These are phyloP conservation scores for Corythucha ciliata DNA, from an alignment of 2,888 invertebrate genomes.

Conservation along the genomic window DNA sequence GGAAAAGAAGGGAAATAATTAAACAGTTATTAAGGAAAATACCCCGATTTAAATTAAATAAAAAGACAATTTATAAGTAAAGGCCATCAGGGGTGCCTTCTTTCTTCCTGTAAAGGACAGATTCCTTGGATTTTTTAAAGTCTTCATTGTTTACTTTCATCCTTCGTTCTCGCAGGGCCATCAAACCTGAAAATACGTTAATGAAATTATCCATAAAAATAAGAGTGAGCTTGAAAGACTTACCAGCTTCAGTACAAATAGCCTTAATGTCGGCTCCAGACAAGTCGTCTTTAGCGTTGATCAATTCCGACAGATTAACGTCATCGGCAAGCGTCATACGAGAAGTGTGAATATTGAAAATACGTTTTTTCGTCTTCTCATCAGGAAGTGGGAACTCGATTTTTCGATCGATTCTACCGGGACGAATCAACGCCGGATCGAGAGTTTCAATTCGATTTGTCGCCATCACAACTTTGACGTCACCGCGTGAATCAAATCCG, in stretches of 20 bases:
- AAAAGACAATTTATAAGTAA: conserved; percentile 63
- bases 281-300: conserved; percentile 98
- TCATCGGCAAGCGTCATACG: conserved; percentile 96
- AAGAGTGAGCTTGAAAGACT: background rate
- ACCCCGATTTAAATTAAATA: conserved; percentile 23
- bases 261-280: conserved; percentile 97
- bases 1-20: too few species aligned
- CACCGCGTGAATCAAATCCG: conserved; percentile 93
- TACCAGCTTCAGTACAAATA: conserved; percentile 97
- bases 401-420: conserved; percentile 97
- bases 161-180: conserved; percentile 92
- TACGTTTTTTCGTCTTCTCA: conserved; percentile 94
- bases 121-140: conserved; percentile 98
- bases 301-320: conserved; percentile 92
- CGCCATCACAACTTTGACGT: conserved; percentile 96
- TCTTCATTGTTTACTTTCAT: conserved; percentile 99
- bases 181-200: conserved; percentile 47
- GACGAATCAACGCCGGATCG: conserved; percentile 96
- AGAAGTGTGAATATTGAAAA: conserved; percentile 97
- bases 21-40: too few species aligned
- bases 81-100: conserved; percentile 99
- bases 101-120: conserved; percentile 96
- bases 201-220: background rate
- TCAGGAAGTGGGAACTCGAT: conserved; percentile 99
- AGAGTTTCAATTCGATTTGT: conserved; percentile 97